Evolutionary conservation across 2,113 vertebrate genomes (phyloP), one percentile per base, ranked within the genome.

Genomic region (Limnothrissa miodon): DNA sequence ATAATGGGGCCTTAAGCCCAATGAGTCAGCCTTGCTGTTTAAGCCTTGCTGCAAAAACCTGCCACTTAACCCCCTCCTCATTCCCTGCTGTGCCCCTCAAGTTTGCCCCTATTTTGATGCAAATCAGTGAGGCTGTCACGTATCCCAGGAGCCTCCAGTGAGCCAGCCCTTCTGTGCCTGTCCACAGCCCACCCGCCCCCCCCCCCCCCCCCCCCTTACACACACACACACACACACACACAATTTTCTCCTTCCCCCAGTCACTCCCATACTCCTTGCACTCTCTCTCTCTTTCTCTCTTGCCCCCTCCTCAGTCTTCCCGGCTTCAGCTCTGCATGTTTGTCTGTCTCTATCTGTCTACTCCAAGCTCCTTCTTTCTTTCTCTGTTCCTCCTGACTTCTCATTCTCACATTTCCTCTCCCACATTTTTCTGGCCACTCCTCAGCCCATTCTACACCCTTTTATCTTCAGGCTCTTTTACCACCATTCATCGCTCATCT

Each of bases 1-100:
- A n/a, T n/a, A n/a, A n/a, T n/a, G n/a, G n/a, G n/a, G n/a, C n/a
- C n/a, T 82, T 80, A 25, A 87, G 88, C 86, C 88, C 90, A 90
- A 91, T 93, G 91, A 92, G 92, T 90, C 89, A 86, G 90, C 81
- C 89, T 88, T 81, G 62, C 91, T 91, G 90, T 90, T 88, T 91
- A 91, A 92, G 91, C 42, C 42, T 42, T 42, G 42, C 89, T 86
- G 79, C 88, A 86, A 87, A 85, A 88, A 86, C 81, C 74, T 44
- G 88, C 87, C 88, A 90, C 93, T 93, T 92, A 93, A 92, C 89
- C 91, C 89, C 81, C 25, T 84, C 84, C 88, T 85, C 82, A 83
- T 83, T 89, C 85, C 86, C 85, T 21, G 70, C 89, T 80, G 66
- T 86, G 81, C 82, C 7, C 39, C 85, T 83, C 86, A 88, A 90